Percentiles rank a stretch among this genome's conserved stretches.
Conservation (phyloP, 2,797 vertebrate species). For the Lates japonicus region DNA sequence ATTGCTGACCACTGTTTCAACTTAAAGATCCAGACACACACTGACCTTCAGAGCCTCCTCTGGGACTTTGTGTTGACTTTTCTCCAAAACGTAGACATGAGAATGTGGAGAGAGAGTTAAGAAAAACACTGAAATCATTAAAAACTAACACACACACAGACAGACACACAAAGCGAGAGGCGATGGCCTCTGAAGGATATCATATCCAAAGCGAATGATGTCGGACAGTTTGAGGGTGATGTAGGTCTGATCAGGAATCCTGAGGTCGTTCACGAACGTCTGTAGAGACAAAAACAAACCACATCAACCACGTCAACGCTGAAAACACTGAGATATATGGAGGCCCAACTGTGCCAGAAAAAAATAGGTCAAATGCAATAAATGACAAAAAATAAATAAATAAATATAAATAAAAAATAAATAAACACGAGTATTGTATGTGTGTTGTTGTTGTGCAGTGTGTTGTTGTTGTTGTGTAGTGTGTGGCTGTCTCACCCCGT, state of each 20-base stretch:
- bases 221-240: slow-evolving; percentile 94
- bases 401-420: too few species aligned
- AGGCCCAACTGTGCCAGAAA: too few species aligned
- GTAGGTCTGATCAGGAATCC: slow-evolving; percentile 98
- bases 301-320: too few species aligned
- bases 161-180: background rate
- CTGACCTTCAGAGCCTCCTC: slow-evolving; percentile 96
- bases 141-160: slow-evolving; percentile 4
- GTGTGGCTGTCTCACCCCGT: slow-evolving; percentile 84
- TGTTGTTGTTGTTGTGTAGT: background rate
- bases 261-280: slow-evolving; percentile 97
- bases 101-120: slow-evolving; percentile 88
- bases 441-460: background rate
- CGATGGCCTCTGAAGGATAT: slow-evolving; percentile 89
- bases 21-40: background rate
- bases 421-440: too few species aligned
- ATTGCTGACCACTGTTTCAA: background rate
- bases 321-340: too few species aligned
- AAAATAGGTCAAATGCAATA: too few species aligned
- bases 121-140: slow-evolving; percentile 47
- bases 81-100: slow-evolving; percentile 94
- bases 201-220: slow-evolving; percentile 96
- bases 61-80: slow-evolving; percentile 94
- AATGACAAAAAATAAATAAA: too few species aligned
- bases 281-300: slow-evolving; percentile 59